These are phyloP conservation scores for Nematopogon swammerdamellus DNA, from an alignment of 2,888 invertebrate species.

Conservation along the genomic window DNA sequence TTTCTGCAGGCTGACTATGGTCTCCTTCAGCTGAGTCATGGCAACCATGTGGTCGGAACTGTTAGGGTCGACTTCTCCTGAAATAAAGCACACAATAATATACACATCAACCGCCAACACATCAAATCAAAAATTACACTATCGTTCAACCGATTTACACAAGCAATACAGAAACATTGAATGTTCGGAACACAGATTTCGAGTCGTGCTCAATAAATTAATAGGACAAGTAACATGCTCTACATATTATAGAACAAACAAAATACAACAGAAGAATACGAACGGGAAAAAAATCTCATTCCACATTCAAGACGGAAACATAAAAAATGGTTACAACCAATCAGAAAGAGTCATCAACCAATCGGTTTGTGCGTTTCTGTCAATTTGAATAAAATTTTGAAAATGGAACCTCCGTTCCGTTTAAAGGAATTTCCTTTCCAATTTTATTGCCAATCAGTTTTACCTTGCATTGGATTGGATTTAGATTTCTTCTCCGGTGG, in stretches of 20 bases:
- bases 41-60: slow-evolving; percentile 92
- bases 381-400: no score
- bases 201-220: no score
- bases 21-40: slow-evolving; percentile 91
- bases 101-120: not conserved
- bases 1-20: slow-evolving; percentile 88
- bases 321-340: slow-evolving; percentile 3
- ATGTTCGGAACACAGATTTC: no score
- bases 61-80: slow-evolving; percentile 71
- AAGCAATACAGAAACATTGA: not conserved
- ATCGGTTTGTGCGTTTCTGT: no score
- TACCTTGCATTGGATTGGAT: slow-evolving; percentile 49
- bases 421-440: not conserved
- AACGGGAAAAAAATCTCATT: no score
- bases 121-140: not conserved
- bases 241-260: no score
- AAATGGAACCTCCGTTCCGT: no score
- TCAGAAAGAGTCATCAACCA: no score
- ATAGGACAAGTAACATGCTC: no score
- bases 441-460: slow-evolving; percentile 6
- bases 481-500: slow-evolving; percentile 45
- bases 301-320: slow-evolving; percentile 1
- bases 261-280: not conserved
- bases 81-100: slow-evolving; percentile 1
- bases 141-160: not conserved